phyloP scores from a whole-genome alignment of 2,888 invertebrate genomes.

The Nyleta sp. region DNA sequence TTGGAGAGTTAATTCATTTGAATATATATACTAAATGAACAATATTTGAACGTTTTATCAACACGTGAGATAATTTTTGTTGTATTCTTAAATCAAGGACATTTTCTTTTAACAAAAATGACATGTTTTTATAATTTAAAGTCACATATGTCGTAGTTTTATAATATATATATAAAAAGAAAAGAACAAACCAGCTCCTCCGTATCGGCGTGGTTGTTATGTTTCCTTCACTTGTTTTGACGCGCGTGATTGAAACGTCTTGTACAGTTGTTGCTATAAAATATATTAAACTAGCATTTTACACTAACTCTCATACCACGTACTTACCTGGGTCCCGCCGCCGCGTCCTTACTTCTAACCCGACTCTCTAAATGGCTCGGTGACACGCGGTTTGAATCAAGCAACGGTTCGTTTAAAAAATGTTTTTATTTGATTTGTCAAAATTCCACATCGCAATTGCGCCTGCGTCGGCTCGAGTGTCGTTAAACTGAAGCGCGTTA shows the following conservation, averaged over 20 bases:
- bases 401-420: conserved; percentile 43
- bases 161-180: too few species aligned
- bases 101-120: too few species aligned
- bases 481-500: conserved; percentile 42
- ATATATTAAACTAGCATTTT: conserved; percentile 82
- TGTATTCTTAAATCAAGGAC: too few species aligned
- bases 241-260: conserved; percentile 78
- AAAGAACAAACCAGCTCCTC: too few species aligned
- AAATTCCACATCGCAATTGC: conserved; percentile 38
- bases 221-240: conserved; percentile 69
- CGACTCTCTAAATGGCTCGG: background rate
- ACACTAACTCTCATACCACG: conserved; percentile 71
- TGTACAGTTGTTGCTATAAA: conserved; percentile 82
- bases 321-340: conserved; percentile 41
- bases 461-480: background rate
- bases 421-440: conserved; percentile 43
- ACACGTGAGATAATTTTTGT: too few species aligned
- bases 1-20: too few species aligned
- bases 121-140: conserved; percentile 3
- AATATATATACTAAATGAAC: too few species aligned
- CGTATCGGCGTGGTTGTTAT: conserved; percentile 35
- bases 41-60: too few species aligned
- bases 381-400: conserved; percentile 17
- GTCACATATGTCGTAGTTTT: too few species aligned
- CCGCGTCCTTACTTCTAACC: background rate